Percentiles rank a stretch among this genome's conserved stretches.
phyloP scores from a whole-genome alignment of 2,888 invertebrate species.

The Pollenia amentaria region DNA sequence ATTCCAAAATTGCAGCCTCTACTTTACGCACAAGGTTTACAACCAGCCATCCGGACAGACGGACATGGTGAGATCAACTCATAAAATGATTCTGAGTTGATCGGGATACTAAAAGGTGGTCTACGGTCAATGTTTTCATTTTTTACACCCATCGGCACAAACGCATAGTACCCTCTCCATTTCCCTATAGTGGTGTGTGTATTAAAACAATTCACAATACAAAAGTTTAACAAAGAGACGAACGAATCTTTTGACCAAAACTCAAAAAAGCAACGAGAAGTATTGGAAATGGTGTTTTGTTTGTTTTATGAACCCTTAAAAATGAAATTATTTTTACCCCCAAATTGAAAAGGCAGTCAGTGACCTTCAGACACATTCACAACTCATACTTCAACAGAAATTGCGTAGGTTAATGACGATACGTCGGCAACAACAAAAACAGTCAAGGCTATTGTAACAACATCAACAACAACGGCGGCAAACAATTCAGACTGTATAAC shows the following conservation, averaged over 20 bases:
- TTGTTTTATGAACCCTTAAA: conserved; percentile 48
- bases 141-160: too few species aligned
- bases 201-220: background rate
- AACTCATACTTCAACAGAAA: conserved; percentile 29
- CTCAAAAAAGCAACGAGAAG: background rate
- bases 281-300: conserved; percentile 8
- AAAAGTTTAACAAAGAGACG: conserved; percentile 1
- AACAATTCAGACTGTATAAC: background rate
- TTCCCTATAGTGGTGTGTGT: background rate
- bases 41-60: too few species aligned
- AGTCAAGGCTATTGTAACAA: conserved; percentile 29
- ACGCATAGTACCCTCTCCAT: too few species aligned
- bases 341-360: conserved; percentile 52
- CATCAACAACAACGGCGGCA: conserved; percentile 9
- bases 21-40: too few species aligned
- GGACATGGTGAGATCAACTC: too few species aligned
- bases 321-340: conserved; percentile 26
- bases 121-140: too few species aligned
- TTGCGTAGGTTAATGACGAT: conserved; percentile 65
- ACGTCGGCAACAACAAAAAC: conserved; percentile 12
- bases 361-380: conserved; percentile 59
- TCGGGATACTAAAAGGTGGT: too few species aligned
- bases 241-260: background rate
- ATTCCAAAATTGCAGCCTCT: too few species aligned
- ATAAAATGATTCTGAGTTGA: too few species aligned